Percentiles rank a stretch among this genome's conserved stretches.
Conservation (phyloP, 2,888 invertebrate species). For the Heliconius charithonia region DNA sequence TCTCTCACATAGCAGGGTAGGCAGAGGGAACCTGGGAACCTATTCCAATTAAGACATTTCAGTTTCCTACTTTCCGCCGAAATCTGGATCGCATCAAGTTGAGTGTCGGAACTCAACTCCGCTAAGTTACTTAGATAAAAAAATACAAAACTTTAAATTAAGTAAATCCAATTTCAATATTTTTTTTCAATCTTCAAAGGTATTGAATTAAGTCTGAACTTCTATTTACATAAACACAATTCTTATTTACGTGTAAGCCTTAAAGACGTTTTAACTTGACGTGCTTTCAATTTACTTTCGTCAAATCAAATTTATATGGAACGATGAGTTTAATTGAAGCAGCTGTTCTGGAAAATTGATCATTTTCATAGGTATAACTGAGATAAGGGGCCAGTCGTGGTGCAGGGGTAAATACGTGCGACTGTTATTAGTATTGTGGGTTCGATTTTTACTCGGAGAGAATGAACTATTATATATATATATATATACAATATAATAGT, state of each 20-base stretch:
- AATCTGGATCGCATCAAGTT: background rate
- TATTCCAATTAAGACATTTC: too few relatives aligned
- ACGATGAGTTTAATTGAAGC: conserved; percentile 39
- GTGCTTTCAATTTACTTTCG: conserved; percentile 35
- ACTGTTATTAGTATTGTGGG: too few relatives aligned
- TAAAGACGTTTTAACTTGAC: conserved; percentile 28
- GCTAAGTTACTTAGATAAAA: too few relatives aligned
- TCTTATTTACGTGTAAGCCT: conserved; percentile 2
- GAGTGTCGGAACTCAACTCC: background rate
- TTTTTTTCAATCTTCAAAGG: background rate
- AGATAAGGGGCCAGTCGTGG: background rate
- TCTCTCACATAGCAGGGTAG: too few relatives aligned
- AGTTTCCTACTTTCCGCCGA: too few relatives aligned
- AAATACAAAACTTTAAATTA: too few relatives aligned
- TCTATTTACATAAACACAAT: background rate
- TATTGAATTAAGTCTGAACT: background rate
- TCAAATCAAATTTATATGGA: conserved; percentile 41
- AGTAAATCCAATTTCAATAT: background rate
- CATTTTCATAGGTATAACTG: conserved; percentile 30
- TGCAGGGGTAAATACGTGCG: too few relatives aligned
- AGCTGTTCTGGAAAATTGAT: conserved; percentile 37
- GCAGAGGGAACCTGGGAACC: too few relatives aligned
- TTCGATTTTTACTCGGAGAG: too few relatives aligned
- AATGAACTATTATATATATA: too few relatives aligned
- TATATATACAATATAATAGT: too few relatives aligned